Evolutionary conservation across 64 coral and sea anemone species (phyloP), one percentile per base, ranked within the genome.

Genomic region (Montipora foliosa): DNA sequence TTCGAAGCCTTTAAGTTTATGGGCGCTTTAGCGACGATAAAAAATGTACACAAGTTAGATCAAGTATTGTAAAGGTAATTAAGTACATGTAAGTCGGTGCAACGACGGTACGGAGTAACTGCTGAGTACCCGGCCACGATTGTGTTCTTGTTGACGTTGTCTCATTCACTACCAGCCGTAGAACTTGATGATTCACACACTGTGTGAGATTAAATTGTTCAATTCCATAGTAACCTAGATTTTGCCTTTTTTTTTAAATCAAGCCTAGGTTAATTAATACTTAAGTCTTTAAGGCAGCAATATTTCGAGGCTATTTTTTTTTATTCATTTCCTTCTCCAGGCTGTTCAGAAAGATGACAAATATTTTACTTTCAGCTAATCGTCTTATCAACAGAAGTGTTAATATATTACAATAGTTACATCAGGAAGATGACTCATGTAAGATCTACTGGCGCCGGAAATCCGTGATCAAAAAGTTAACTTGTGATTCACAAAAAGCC

Each of bases 401-500:
- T 78, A 48, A 71, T 37, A 37, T 37, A 37, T 37, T 37, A 37
- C 37, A 37, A 37, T 86, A 64, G 47, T 71, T 3, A 44, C 2
- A 25, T 2, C 6, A 19, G 16, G 55, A 67, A 61, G 20, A 24
- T 21, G 68, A 71, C 68, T 71, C 19, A 71, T 71, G 19, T 21
- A 21, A 6, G 21, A 86, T 9, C 46, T 50, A 24, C 82, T 71
- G 82, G 82, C 82, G 82, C 46, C 82, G 47, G 46, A 6, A 64
- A 71, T 86, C 82, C 71, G 13, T 67, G 45, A 86, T 70, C 82
- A 49, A 21, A 50, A 70, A 47, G 81, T 29, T 37, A 84, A 66
- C 66, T 71, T 50, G 25, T 20, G 47, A 37, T 48, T 86, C n/a
- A 82, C 21, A 44, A 64, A 62, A 61, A 79, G 3, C 22, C 53